Percentiles rank a stretch among this genome's conserved stretches.
phyloP scores from a whole-genome alignment of 2,888 invertebrate genomes.

The Aleiodes leptofemur region DNA sequence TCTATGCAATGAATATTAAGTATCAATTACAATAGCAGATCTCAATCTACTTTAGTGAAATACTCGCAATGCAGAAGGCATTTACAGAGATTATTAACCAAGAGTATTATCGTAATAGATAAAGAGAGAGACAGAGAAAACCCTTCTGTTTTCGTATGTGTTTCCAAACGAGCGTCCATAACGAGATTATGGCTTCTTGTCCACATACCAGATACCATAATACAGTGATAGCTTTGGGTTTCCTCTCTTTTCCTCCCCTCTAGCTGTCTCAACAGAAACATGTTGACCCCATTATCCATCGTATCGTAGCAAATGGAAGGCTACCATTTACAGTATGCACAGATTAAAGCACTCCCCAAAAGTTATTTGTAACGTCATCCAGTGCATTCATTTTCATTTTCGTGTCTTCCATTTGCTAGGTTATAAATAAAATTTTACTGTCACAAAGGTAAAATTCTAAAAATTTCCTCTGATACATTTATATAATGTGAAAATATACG shows the following conservation, averaged over 20 bases:
- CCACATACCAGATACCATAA: slow-evolving; percentile 15
- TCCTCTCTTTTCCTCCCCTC: background rate
- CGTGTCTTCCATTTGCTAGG: slow-evolving; percentile 18
- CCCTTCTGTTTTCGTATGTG: slow-evolving; percentile 17
- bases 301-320: slow-evolving; percentile 30
- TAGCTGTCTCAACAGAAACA: slow-evolving; percentile 27
- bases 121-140: too few relatives aligned
- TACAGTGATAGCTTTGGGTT: slow-evolving; percentile 25
- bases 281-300: slow-evolving; percentile 33
- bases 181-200: slow-evolving; percentile 34
- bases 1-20: slow-evolving; percentile 19
- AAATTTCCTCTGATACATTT: background rate
- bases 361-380: slow-evolving; percentile 26
- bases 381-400: slow-evolving; percentile 29
- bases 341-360: slow-evolving; percentile 29
- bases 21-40: background rate
- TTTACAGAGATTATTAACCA: background rate
- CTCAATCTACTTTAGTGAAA: background rate
- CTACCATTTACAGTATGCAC: slow-evolving; percentile 26
- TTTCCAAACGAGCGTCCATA: slow-evolving; percentile 23
- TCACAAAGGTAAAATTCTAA: background rate
- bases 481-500: slow-evolving; percentile 5
- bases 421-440: slow-evolving; percentile 25
- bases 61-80: too few relatives aligned
- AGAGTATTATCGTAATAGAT: slow-evolving; percentile 5